These are phyloP conservation scores for Trichogramma pretiosum DNA, from an alignment of 1,140 invertebrate species.

Conservation along the genomic window DNA sequence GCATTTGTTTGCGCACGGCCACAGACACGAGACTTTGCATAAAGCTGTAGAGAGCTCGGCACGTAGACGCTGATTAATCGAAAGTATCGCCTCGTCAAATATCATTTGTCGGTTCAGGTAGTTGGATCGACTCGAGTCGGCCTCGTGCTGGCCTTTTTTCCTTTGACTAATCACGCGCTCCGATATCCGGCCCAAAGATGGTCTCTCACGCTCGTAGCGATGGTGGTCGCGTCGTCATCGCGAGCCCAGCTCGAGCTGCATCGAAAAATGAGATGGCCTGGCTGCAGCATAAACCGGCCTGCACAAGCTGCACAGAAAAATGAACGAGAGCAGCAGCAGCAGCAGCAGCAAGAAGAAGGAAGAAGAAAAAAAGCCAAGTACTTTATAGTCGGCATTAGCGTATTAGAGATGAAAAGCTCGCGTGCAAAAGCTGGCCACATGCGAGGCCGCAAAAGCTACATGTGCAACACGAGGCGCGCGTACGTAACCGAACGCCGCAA, in stretches of 20 bases:
- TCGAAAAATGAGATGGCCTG: too few relatives aligned
- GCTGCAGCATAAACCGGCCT: too few relatives aligned
- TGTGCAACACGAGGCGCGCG: conserved; percentile 5
- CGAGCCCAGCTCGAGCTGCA: too few relatives aligned
- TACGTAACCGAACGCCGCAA: too few relatives aligned
- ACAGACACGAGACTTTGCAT: too few relatives aligned
- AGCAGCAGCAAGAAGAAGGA: neutral
- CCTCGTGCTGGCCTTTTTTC: too few relatives aligned
- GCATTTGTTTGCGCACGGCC: too few relatives aligned
- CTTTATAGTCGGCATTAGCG: neutral
- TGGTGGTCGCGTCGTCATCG: too few relatives aligned
- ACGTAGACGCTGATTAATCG: neutral
- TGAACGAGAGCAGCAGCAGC: neutral
- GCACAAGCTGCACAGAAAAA: neutral
- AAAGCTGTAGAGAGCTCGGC: neutral
- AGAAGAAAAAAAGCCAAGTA: neutral
- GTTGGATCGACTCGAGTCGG: too few relatives aligned
- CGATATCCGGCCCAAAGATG: too few relatives aligned
- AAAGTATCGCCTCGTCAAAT: neutral
- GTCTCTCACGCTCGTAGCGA: too few relatives aligned
- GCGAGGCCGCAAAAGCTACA: conserved; percentile 24
- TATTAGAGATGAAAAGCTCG: conserved; percentile 9
- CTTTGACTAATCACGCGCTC: too few relatives aligned
- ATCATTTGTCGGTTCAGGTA: neutral
- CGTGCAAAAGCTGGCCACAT: conserved; percentile 21